A percentile compares a stretch with the other conserved stretches of the same genome.
Evolutionary conservation across 2,113 vertebrate genomes (phyloP).

Genomic region (Psammodynastes pulverulentus): DNA sequence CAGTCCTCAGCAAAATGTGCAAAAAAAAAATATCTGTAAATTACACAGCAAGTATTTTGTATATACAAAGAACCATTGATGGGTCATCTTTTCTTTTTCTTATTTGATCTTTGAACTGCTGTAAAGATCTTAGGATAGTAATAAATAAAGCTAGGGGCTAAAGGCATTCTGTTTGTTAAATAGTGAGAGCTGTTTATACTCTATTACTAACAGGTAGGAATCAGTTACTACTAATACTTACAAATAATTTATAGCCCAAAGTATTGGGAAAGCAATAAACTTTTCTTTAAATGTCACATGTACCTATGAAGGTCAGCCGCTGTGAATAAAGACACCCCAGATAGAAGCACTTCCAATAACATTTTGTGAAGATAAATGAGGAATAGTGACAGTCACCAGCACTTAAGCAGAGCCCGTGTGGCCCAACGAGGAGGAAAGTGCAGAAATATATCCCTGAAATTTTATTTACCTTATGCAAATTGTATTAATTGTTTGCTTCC

Average conservation of each 20-base stretch:
- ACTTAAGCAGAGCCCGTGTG: conserved; percentile 34
- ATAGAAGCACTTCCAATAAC: conserved; percentile 58
- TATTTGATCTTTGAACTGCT: conserved; percentile 61
- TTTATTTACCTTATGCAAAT: neutral
- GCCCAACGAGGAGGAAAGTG: conserved; percentile 17
- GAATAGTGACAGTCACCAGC: conserved; percentile 50
- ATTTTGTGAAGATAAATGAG: conserved; percentile 63
- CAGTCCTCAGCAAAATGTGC: conserved; percentile 28
- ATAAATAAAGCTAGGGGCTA: conserved; percentile 68
- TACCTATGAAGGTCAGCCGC: conserved; percentile 55
- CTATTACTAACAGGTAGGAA: conserved; percentile 73
- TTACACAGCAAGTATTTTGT: conserved; percentile 34
- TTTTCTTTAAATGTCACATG: conserved; percentile 63
- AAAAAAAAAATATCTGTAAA: conserved; percentile 45
- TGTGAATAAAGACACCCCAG: conserved; percentile 58
- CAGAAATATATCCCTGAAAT: neutral
- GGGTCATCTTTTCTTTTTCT: conserved; percentile 65
- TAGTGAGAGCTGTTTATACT: conserved; percentile 70
- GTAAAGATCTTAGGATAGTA: conserved; percentile 63
- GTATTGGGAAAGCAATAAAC: conserved; percentile 58
- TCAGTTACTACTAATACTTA: conserved; percentile 73
- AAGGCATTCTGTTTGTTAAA: conserved; percentile 72
- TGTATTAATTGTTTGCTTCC: neutral
- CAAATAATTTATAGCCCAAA: conserved; percentile 68
- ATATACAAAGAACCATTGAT: conserved; percentile 57